Evolutionary conservation across 2,888 invertebrate genomes (phyloP).

Genomic region (Phyllotreta cruciferae): DNA sequence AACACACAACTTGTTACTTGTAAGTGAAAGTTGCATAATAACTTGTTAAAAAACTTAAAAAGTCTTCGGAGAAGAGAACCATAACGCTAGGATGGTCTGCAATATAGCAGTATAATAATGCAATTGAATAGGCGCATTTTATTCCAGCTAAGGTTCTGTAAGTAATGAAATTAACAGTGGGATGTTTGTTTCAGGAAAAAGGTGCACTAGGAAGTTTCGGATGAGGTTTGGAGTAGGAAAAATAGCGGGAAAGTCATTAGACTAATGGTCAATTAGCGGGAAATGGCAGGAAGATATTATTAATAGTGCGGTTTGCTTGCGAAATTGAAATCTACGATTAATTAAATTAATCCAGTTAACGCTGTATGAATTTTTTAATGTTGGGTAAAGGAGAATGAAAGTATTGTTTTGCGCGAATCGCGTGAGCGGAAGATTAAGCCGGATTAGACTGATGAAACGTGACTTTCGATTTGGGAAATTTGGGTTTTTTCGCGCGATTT

Average conservation of each 20-base stretch:
- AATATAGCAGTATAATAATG: background rate
- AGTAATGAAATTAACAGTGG: background rate
- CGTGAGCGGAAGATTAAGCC: too few species aligned
- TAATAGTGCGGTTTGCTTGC: background rate
- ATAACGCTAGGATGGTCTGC: too few species aligned
- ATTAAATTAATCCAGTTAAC: background rate
- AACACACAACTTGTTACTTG: background rate
- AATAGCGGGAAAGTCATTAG: background rate
- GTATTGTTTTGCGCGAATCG: too few species aligned
- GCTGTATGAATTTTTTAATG: background rate
- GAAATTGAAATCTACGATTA: constrained; percentile 1
- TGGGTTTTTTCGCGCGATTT: too few species aligned
- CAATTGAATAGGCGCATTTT: background rate
- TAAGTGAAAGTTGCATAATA: constrained; percentile 20
- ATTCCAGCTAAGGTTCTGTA: background rate
- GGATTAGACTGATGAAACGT: too few species aligned
- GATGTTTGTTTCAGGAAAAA: constrained; percentile 1
- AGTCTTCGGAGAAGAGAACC: too few species aligned
- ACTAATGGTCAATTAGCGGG: constrained; percentile 5
- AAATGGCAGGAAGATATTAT: constrained; percentile 1
- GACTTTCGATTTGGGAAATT: too few species aligned
- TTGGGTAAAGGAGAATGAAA: too few species aligned
- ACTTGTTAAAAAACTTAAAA: background rate
- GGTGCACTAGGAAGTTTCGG: background rate
- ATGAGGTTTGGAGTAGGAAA: too few species aligned